Conservation (phyloP, 2,113 vertebrate species). For the Chamaetylas fuelleborni region DNA sequence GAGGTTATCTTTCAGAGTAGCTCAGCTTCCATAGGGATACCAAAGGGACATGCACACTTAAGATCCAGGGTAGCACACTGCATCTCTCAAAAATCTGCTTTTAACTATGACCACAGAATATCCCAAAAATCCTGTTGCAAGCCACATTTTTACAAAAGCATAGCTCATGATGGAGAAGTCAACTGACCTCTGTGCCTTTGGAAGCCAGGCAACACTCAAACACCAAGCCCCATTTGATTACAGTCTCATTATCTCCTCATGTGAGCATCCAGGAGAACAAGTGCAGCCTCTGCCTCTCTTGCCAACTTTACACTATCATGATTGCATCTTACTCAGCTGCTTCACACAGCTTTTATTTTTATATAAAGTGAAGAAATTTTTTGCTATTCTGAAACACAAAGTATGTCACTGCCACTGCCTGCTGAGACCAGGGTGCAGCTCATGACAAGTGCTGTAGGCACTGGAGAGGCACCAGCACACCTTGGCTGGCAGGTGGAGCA, state of each 20-base stretch:
- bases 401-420: background rate
- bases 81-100: background rate
- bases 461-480: background rate
- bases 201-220: background rate
- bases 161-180: background rate
- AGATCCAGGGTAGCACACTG: background rate
- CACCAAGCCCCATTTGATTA: rapidly evolving
- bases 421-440: background rate
- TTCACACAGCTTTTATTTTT: background rate
- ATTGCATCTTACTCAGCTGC: background rate
- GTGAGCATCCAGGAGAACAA: rapidly evolving
- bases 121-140: background rate
- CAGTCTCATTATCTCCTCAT: background rate
- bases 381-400: background rate
- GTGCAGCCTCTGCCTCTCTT: background rate
- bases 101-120: background rate
- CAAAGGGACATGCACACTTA: background rate
- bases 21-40: background rate
- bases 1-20: background rate
- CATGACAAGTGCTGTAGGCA: rapidly evolving
- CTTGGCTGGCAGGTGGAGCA: background rate
- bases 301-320: background rate
- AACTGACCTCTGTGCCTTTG: background rate
- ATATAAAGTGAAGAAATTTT: background rate
- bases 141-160: background rate